Evolutionary conservation across 2,113 vertebrate species (phyloP).

Genomic region (Dipodomys merriami): DNA sequence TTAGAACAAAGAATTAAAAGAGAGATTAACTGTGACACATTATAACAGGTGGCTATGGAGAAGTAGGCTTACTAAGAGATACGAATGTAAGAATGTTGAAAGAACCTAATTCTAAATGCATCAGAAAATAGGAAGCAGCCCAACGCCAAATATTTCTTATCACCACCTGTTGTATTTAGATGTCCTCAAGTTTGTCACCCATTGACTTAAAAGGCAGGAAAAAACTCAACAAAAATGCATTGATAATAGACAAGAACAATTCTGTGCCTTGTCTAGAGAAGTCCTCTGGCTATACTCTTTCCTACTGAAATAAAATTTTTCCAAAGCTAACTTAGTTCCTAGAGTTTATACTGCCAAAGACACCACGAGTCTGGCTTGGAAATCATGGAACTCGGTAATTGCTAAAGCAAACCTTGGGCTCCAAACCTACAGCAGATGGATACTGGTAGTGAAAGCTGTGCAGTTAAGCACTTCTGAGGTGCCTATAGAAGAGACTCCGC

Average conservation of each 20-base stretch:
- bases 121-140: neutral
- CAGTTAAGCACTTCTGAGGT: neutral
- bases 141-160: neutral
- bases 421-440: conserved; percentile 51
- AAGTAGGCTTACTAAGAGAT: neutral
- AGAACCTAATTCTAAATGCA: neutral
- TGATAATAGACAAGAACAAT: neutral
- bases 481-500: neutral
- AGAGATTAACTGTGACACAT: neutral
- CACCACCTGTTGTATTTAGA: neutral
- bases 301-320: neutral
- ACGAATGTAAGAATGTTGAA: neutral
- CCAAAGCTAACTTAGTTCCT: neutral
- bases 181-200: neutral
- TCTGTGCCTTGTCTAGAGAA: neutral
- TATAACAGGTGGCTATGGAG: neutral
- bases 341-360: neutral
- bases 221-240: neutral
- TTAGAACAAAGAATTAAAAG: neutral
- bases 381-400: conserved; percentile 7
- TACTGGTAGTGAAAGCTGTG: neutral
- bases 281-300: neutral
- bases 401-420: neutral
- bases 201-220: neutral
- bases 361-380: conserved; percentile 1